Base-by-base conservation (phyloP, 2,888 invertebrate genomes). In the Pachliopta kotzebuea region DNA sequence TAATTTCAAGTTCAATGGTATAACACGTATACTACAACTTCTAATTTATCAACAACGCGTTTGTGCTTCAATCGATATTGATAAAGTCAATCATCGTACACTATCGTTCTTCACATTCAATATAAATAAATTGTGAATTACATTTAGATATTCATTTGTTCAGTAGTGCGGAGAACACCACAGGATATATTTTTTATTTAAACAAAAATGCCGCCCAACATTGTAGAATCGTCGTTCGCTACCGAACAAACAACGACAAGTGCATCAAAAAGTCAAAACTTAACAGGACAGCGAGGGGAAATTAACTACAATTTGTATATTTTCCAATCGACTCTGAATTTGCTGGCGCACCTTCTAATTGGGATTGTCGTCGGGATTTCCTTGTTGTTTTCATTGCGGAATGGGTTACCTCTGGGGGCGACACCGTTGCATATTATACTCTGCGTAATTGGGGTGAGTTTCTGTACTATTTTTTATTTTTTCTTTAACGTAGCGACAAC, bases 381-480 rank as follows among this genome's bases (percentile, higher is more conserved):
- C 3, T 17, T 86, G 0, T 29, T 81, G 11, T 88, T 74, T 62
- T 72, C 83, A 1, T 77, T 86, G 9, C 76, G 78, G 63, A 66
- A 66, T 68, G 83, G 81, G 26, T 17, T 76, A 9, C 84, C 85
- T 0, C 23, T 84, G 7, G 72, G 73, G 59, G 67, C 78, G 0
- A 85, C 83, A 9, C 68, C 72, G 24, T 64, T 77, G 53, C 89
- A 90, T 67, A 77, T 88, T 26, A 66, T 84, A 6, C 69, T 89
- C 56, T 89, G 89, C 72, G 86, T 88, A 18, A 65, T 85, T 60
- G 90, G 90, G 75, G 90, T 90, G 70, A 86, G 90, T 83, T 62
- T 29, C 31, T 6, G 6, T n/a, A 45, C n/a, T 6, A n/a, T n/a
- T 0, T 45, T 45, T 45, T 45, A 45, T n/a, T n/a, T 45, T 45